phyloP scores from a whole-genome alignment of 2,797 vertebrate species.

The Thamnophis elegans region DNA sequence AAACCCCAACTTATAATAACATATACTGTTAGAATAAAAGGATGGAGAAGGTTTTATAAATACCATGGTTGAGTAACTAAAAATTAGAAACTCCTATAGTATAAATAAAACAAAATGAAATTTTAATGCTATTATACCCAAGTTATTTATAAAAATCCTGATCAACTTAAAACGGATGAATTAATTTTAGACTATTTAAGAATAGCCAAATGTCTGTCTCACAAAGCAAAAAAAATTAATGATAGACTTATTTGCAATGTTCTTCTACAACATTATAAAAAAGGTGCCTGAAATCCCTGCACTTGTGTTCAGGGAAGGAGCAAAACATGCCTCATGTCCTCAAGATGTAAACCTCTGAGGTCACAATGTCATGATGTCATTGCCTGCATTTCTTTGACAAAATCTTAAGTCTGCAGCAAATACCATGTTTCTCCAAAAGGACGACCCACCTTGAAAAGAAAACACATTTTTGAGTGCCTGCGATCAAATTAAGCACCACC shows the following conservation, averaged over 20 bases:
- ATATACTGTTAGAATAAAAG: neutral
- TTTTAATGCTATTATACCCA: neutral
- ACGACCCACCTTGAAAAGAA: too few species aligned
- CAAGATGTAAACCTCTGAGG: neutral
- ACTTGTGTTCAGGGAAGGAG: neutral
- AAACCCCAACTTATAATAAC: neutral
- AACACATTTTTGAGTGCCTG: too few species aligned
- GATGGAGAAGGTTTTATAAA: neutral
- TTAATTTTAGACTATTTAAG: neutral
- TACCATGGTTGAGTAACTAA: neutral
- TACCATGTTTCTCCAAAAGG: too few species aligned
- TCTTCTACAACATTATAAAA: neutral
- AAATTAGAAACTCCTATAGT: neutral
- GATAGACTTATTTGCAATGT: slow-evolving; percentile 15
- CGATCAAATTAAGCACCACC: too few species aligned
- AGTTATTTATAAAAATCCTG: neutral
- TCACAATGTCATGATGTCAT: neutral
- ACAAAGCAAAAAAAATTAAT: slow-evolving; percentile 3
- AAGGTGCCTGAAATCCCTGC: neutral
- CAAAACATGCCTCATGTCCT: neutral
- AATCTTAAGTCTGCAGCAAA: neutral
- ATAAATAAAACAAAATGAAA: neutral
- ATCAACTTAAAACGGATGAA: slow-evolving; percentile 13
- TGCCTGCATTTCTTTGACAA: neutral
- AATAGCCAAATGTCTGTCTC: neutral